A percentile compares a stretch with the other conserved stretches of the same genome.
Evolutionary conservation across 2,113 vertebrate genomes (phyloP).

Genomic region (Pituophis catenifer): DNA sequence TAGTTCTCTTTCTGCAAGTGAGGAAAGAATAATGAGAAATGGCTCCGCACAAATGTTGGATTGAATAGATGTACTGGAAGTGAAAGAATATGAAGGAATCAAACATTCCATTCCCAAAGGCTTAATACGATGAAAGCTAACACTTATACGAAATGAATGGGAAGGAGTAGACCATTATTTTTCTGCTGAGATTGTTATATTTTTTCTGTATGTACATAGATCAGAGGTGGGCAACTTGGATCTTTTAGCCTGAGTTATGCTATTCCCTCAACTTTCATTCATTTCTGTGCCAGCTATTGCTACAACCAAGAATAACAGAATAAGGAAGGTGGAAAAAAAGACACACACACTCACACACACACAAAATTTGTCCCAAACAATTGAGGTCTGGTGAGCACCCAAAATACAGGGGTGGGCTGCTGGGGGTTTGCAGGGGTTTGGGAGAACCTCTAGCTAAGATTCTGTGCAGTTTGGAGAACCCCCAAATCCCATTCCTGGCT

Average conservation of each 20-base stretch:
- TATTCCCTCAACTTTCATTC: not conserved
- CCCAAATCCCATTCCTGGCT: too few relatives aligned
- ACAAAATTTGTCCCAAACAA: not conserved
- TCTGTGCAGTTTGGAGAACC: too few relatives aligned
- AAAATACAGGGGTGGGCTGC: too few relatives aligned
- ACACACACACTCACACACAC: too few relatives aligned
- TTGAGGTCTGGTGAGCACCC: not conserved
- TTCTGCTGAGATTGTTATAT: not conserved
- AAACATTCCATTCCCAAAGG: not conserved
- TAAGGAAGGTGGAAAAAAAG: not conserved
- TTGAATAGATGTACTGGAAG: not conserved
- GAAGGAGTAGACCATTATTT: not conserved
- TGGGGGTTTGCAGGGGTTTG: too few relatives aligned
- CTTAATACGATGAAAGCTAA: not conserved
- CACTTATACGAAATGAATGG: not conserved
- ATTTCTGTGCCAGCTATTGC: not conserved
- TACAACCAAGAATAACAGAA: not conserved
- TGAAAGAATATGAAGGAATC: not conserved
- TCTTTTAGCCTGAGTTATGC: not conserved
- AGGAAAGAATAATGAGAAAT: not conserved
- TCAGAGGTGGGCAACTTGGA: not conserved
- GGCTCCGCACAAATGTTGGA: too few relatives aligned
- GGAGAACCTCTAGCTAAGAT: too few relatives aligned
- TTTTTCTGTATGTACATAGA: not conserved
- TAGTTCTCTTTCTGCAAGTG: constrained; percentile 74